A percentile compares a stretch with the other conserved stretches of the same genome.
These are phyloP conservation scores for Mugil cephalus DNA, from an alignment of 2,113 vertebrate species.

Conservation along the genomic window DNA sequence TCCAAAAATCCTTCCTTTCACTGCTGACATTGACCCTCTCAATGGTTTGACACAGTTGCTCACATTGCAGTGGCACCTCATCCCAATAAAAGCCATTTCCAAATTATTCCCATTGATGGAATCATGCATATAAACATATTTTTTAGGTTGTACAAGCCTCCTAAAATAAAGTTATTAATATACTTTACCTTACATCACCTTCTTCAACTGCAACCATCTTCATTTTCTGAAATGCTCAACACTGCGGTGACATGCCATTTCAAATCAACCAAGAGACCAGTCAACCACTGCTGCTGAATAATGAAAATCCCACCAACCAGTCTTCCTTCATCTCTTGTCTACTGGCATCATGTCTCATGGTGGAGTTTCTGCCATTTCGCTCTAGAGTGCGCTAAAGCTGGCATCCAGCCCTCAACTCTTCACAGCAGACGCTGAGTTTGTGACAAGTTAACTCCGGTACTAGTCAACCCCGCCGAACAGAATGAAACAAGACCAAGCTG, in stretches of 20 bases:
- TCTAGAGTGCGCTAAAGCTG: constrained; percentile 21
- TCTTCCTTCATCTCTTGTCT: constrained; percentile 18
- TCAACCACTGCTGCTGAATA: constrained; percentile 49
- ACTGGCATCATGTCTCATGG: constrained; percentile 28
- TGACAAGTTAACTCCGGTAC: constrained; percentile 49
- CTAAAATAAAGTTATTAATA: constrained; percentile 26
- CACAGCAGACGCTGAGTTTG: constrained; percentile 33
- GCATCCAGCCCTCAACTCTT: constrained; percentile 25
- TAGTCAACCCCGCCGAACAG: constrained; percentile 40
- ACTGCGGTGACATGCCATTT: constrained; percentile 36
- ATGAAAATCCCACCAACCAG: constrained; percentile 48
- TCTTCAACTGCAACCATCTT: neutral
- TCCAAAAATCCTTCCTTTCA: constrained; percentile 9
- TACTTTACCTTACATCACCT: too few relatives aligned
- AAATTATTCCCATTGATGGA: constrained; percentile 30
- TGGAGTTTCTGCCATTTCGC: constrained; percentile 27
- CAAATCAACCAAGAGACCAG: constrained; percentile 45
- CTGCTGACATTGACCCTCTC: constrained; percentile 45
- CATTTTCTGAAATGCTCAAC: constrained; percentile 9
- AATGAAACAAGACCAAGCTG: constrained; percentile 64
- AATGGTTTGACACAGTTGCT: constrained; percentile 30
- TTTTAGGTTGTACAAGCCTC: constrained; percentile 6
- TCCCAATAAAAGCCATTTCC: constrained; percentile 29
- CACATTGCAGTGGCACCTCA: constrained; percentile 21
- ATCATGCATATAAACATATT: constrained; percentile 28